Evolutionary conservation across 2,888 invertebrate genomes (phyloP), one percentile per base, ranked within the genome.

Genomic region (Drepanosiphum platanoidis): DNA sequence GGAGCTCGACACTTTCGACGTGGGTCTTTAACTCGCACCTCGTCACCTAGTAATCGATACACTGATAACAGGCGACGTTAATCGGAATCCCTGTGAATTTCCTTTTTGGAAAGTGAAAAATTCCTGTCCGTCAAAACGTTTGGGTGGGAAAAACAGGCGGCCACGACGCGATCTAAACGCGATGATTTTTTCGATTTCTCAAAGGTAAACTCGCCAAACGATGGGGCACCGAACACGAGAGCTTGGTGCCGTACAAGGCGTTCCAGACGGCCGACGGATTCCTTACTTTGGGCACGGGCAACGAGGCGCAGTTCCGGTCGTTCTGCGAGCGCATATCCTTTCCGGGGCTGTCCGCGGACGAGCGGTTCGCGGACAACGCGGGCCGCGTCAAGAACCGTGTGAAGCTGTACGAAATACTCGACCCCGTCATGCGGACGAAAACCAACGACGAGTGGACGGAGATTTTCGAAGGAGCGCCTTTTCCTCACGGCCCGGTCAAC

Each of bases 151-250:
- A n/a, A n/a, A n/a, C n/a, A n/a, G n/a, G n/a, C n/a, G n/a, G n/a
- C n/a, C n/a, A n/a, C n/a, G n/a, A n/a, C n/a, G n/a, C n/a, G n/a
- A n/a, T n/a, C n/a, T n/a, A n/a, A n/a, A n/a, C n/a, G n/a, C n/a
- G n/a, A n/a, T n/a, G n/a, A n/a, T n/a, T n/a, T 8, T 61, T 22
- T 13, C 46, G 46, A 13, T 64, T 11, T 64, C 22, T 30, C 1
- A 32, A 27, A 84, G 84, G 84, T 5, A 84, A 68, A 66, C 32
- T 36, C 15, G 77, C 86, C 3, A 86, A 86, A 82, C 78, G 96
- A 79, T 95, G 94, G 93, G 98, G 98, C n/a, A 97, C 97, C 0
- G 95, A 95, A 0, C 98, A 99, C 89, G 95, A 94, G 86, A 97
- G 96, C 89, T 94, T 99, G 86, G 98, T 98, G 0, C 98, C 98